Base-by-base conservation (phyloP, 2,797 vertebrate genomes). In the Gorsachius magnificus region DNA sequence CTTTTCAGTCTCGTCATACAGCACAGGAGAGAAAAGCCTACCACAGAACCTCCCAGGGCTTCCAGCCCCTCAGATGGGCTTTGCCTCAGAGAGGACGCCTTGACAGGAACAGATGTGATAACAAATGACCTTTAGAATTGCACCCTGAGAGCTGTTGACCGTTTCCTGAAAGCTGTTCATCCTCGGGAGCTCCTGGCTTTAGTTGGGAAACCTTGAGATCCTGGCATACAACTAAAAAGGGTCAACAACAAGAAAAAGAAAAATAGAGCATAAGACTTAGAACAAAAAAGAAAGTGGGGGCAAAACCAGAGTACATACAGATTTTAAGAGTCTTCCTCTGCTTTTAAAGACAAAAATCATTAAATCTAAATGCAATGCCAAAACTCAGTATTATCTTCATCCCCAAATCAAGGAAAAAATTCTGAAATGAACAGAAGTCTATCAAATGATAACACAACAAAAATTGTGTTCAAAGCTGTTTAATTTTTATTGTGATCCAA, bases 101-200 rank as follows among this genome's bases (percentile, higher is more conserved):
- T 95, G 91, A 90, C 96, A 95, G 72, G 85, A 95, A 88, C 91
- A 96, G 94, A 97, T 88, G 91, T 95, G 96, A 90, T 91, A 96
- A 96, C 96, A 97, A 96, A 97, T 82, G 79, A 95, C 83, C 91
- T 95, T 96, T 95, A 88, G 89, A 96, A 95, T 87, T 84, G 83
- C 79, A 89, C 77, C 61, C 87, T 75, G 89, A 96, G 93, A 96
- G 89, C 93, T 95, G 82, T 36, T 96, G 94, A 91, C 82, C 9
- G 0, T 83, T 93, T 95, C 58, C 89, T 92, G 89, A 95, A 89
- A 92, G 82, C 84, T 77, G 87, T 75, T 96, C 95, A 66, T 86
- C 80, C 77, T 96, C 83, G 70, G 63, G 69, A 94, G 70, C 43
- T 96, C 60, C 70, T 90, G 56, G 51, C 41, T 96, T 92, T 79